Conservation (phyloP, 1,140 invertebrate genomes). For the Orchesella cincta region DNA sequence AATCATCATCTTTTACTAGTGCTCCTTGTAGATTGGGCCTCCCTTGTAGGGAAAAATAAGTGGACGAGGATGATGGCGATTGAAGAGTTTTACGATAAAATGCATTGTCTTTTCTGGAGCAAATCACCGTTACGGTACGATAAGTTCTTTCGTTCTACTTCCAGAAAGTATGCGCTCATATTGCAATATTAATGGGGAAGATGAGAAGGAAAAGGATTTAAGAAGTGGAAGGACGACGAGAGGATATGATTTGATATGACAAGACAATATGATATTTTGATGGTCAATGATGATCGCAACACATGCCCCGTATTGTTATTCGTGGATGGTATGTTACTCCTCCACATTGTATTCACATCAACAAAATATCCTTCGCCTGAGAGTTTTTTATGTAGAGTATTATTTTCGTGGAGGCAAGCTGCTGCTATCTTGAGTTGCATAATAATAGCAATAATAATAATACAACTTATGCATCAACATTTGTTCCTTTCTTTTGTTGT, state of each 20-base stretch:
- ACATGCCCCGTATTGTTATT: neutral
- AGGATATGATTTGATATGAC: constrained; percentile 7
- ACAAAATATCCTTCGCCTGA: no score
- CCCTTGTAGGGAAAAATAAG: neutral
- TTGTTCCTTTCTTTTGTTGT: neutral
- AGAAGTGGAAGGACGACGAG: constrained; percentile 1
- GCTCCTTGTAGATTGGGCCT: neutral
- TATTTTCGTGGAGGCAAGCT: no score
- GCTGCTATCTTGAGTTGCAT: no score
- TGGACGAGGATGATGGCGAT: neutral
- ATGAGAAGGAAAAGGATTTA: neutral
- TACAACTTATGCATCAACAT: neutral
- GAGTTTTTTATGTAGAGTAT: no score
- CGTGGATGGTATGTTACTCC: neutral
- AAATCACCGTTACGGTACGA: constrained; percentile 23
- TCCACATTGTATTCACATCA: neutral
- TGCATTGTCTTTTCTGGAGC: constrained; percentile 25
- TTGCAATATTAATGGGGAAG: neutral
- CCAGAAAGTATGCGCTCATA: neutral
- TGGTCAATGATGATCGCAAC: constrained; percentile 14
- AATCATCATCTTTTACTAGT: neutral
- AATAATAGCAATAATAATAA: neutral
- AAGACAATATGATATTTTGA: constrained; percentile 16
- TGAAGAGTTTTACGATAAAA: neutral
- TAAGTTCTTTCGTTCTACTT: constrained; percentile 12